Conservation (phyloP, 2,888 invertebrate genomes). For the Seira musarum region DNA sequence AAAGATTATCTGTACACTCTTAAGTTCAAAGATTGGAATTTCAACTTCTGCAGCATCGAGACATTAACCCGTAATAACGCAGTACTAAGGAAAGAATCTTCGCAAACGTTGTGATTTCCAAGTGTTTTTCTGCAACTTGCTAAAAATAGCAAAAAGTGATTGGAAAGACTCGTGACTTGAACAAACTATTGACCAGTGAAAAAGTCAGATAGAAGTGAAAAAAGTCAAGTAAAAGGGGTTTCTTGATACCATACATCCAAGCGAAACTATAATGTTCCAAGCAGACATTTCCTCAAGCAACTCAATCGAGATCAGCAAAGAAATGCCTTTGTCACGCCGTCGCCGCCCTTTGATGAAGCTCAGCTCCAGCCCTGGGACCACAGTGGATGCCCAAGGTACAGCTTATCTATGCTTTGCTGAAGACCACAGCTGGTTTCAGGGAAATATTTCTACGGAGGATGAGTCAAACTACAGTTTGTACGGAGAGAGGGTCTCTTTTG, state of each 20-base stretch:
- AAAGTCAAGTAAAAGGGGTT: too few relatives aligned
- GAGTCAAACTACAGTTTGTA: constrained; percentile 70
- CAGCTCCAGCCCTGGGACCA: constrained; percentile 51
- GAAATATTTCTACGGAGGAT: constrained; percentile 69
- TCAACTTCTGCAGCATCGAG: not conserved
- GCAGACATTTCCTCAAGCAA: not conserved
- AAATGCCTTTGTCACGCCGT: constrained; percentile 39
- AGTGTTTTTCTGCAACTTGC: not conserved
- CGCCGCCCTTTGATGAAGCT: constrained; percentile 28
- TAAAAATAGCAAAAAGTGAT: not conserved
- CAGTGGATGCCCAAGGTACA: constrained; percentile 69
- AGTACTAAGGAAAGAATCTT: not conserved
- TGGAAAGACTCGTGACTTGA: not conserved
- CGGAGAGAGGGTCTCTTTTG: constrained; percentile 59
- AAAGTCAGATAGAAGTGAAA: too few relatives aligned
- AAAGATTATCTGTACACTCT: not conserved
- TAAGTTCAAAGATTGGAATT: not conserved
- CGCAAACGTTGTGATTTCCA: not conserved
- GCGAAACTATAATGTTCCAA: constrained; percentile 8
- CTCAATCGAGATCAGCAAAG: constrained; percentile 7
- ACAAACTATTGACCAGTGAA: not conserved
- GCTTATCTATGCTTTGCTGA: constrained; percentile 70
- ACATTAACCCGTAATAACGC: not conserved
- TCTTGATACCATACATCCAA: not conserved
- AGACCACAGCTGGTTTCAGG: constrained; percentile 70